These are phyloP conservation scores for Patella depressa DNA, from an alignment of 2,888 invertebrate species.

Conservation along the genomic window DNA sequence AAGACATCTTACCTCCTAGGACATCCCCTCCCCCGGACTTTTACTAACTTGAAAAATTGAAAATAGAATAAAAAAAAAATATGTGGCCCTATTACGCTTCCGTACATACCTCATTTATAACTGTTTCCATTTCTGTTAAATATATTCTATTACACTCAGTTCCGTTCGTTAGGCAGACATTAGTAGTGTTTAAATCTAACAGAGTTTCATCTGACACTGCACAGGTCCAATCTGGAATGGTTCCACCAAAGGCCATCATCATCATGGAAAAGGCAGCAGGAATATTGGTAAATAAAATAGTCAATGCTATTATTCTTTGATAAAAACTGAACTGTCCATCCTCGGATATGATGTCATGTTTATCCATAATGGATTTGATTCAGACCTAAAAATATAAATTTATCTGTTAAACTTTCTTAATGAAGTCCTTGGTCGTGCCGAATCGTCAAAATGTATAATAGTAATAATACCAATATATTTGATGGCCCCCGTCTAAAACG, in stretches of 20 bases:
- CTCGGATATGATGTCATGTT: background rate
- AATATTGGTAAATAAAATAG: background rate
- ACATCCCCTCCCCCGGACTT: too few relatives aligned
- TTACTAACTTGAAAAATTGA: too few relatives aligned
- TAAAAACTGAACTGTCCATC: background rate
- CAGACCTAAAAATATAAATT: too few relatives aligned
- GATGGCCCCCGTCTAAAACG: too few relatives aligned
- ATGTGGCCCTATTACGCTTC: too few relatives aligned
- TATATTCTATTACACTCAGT: background rate
- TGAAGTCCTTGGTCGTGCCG: too few relatives aligned
- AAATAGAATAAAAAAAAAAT: too few relatives aligned
- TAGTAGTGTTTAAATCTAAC: background rate
- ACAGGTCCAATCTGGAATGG: background rate
- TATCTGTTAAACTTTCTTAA: too few relatives aligned
- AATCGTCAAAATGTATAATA: too few relatives aligned
- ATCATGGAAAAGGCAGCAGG: background rate
- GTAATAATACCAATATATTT: too few relatives aligned
- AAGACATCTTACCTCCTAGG: too few relatives aligned
- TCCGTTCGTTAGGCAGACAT: background rate
- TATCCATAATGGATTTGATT: background rate
- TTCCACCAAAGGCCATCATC: constrained; percentile 6
- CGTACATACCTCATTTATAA: constrained; percentile 6
- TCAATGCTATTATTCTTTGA: background rate
- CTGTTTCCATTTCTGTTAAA: background rate
- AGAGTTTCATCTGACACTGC: background rate